Evolutionary conservation across 92 coral and sea anemone species (phyloP), one percentile per base, ranked within the genome.

Genomic region (Blastomussa wellsi): DNA sequence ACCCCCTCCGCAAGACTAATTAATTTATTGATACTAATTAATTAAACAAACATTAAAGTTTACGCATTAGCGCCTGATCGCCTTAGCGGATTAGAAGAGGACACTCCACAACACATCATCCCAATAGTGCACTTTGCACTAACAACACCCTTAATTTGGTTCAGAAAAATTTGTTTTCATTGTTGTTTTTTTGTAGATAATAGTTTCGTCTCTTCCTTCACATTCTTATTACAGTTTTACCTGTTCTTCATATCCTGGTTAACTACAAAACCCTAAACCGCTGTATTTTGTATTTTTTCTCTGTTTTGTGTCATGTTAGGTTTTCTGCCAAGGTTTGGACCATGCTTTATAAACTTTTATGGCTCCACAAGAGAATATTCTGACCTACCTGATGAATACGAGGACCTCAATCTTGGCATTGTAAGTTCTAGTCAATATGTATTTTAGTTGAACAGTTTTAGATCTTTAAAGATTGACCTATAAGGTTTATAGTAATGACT

Each of bases 351-450:
- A 31, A 96, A 96, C 79, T 74, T 96, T 80, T 96, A 96, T 38
- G 98, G 98, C 31, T 96, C 98, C 31, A 92, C 98, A 28, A 89
- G 98, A 89, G 98, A 96, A 80, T 96, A 77, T 84, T 92, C 98
- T 1, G 94, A 93, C 36, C 88, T 96, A 5, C 95, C 95, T 13
- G 96, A 96, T 48, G 96, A 94, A 51, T 94, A 89, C 57, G 98
- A 94, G 10, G 93, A 92, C 36, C 95, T 96, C 48, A 96, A 96
- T 70, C 82, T 86, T 32, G 98, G 98, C 55, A 88, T 90, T 82
- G 98, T 96, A 88, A 89, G 98, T 83, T 37, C 65, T 36, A 8
- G 15, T 39, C 13, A 2, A 39, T 20, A 0, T 5, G 66, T 60
- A 15, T 41, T 29, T 29, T n/a, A n/a, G n/a, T n/a, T n/a, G n/a